Conservation (phyloP, 2,113 vertebrate species). For the Boulengerochromis microlepis region DNA sequence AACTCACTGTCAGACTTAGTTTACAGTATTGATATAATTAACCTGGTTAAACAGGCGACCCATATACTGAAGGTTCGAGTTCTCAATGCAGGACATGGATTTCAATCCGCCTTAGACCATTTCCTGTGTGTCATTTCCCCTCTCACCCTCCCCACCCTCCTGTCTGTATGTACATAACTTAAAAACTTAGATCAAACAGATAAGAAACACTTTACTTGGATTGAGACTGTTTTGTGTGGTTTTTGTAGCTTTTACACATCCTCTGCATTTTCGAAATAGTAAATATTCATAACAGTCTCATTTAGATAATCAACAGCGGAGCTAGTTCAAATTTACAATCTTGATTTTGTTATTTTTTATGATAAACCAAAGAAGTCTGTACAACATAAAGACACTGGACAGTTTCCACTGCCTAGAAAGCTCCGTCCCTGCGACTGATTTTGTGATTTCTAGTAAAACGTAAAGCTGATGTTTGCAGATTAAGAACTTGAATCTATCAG, state of each 20-base stretch:
- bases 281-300: fast-evolving
- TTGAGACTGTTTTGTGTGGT: not conserved
- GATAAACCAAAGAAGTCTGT: fast-evolving
- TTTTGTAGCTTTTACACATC: not conserved
- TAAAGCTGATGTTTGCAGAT: not conserved
- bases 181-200: not conserved
- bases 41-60: fast-evolving
- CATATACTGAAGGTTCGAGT: not conserved
- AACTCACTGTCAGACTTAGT: not conserved
- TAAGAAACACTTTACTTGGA: not conserved
- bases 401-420: not conserved
- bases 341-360: not conserved
- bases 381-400: not conserved
- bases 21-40: not conserved
- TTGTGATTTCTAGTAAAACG: fast-evolving
- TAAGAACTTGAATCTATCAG: fast-evolving
- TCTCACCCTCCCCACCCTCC: not conserved
- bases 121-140: not conserved
- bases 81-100: not conserved
- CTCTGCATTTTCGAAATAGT: fast-evolving
- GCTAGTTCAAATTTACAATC: not conserved
- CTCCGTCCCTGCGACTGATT: fast-evolving
- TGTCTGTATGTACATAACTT: not conserved
- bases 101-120: fast-evolving
- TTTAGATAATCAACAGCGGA: not conserved